These are phyloP conservation scores for Burhinus oedicnemus DNA, from an alignment of 2,113 vertebrate species.

Conservation along the genomic window DNA sequence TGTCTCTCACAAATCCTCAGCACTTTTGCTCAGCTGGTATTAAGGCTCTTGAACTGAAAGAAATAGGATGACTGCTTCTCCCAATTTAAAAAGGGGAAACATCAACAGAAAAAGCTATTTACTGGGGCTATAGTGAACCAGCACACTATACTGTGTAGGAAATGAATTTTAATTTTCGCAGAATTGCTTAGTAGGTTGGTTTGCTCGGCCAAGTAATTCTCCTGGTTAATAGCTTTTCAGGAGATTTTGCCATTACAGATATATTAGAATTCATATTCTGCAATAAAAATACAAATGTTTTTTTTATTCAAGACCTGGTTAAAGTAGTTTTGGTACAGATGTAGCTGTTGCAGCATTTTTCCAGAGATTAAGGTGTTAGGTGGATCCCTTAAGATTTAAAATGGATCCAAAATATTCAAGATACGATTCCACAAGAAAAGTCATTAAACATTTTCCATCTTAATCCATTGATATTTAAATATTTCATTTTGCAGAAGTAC, in stretches of 20 bases:
- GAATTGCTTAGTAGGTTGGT: slow-evolving; percentile 8
- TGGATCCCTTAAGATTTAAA: slow-evolving; percentile 4
- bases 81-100: not conserved
- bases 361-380: not conserved
- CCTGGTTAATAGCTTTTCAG: slow-evolving; percentile 23
- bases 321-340: slow-evolving; percentile 6
- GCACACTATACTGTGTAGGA: not conserved
- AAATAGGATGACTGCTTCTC: not conserved
- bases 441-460: not conserved
- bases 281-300: not conserved
- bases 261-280: slow-evolving; percentile 13
- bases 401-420: not conserved
- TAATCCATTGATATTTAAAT: slow-evolving; percentile 11
- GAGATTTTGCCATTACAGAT: not conserved
- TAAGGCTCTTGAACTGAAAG: not conserved
- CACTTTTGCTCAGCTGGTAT: not conserved
- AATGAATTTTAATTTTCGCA: slow-evolving; percentile 46
- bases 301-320: slow-evolving; percentile 7
- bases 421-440: not conserved
- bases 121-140: not conserved
- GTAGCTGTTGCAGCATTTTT: not conserved
- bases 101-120: slow-evolving; percentile 39
- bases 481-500: not conserved
- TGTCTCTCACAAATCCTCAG: not conserved
- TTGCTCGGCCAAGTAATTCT: slow-evolving; percentile 9